A percentile compares a stretch with the other conserved stretches of the same genome.
These are phyloP conservation scores for Rhombomys opimus DNA, from an alignment of 2,113 vertebrate genomes.

Conservation along the genomic window DNA sequence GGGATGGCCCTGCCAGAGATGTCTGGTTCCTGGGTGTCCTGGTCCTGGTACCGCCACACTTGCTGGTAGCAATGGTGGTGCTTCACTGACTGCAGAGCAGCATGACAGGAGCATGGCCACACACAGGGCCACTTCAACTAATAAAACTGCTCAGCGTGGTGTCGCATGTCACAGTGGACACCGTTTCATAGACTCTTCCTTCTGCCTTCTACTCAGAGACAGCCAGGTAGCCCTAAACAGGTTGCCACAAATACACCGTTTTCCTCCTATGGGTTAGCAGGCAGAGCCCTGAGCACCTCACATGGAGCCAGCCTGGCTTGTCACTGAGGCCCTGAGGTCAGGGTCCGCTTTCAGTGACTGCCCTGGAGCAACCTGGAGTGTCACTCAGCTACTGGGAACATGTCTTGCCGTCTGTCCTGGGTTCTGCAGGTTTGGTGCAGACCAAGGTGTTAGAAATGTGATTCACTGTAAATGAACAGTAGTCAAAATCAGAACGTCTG, in stretches of 20 bases:
- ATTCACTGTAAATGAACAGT: no score
- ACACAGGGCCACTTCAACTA: conserved; percentile 3
- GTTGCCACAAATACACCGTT: neutral
- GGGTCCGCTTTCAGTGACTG: neutral
- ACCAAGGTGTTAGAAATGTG: neutral
- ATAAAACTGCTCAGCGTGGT: conserved; percentile 72
- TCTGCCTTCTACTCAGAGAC: neutral
- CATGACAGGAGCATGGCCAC: conserved; percentile 26
- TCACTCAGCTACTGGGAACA: neutral
- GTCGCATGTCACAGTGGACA: conserved; percentile 51
- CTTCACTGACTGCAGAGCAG: neutral
- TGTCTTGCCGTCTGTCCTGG: neutral
- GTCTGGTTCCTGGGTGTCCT: conserved; percentile 10
- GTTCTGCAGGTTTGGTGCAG: neutral
- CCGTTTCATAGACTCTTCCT: neutral
- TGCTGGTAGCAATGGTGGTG: conserved; percentile 4
- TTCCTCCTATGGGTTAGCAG: neutral
- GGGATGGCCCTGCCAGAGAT: neutral
- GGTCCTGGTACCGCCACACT: neutral
- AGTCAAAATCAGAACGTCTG: neutral
- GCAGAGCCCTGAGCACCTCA: neutral
- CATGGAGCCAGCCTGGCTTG: neutral
- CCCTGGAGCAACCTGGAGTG: neutral
- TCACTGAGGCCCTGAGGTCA: neutral
- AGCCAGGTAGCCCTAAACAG: neutral